These are phyloP conservation scores for Ligdia adustata DNA, from an alignment of 2,888 invertebrate genomes.

Conservation along the genomic window DNA sequence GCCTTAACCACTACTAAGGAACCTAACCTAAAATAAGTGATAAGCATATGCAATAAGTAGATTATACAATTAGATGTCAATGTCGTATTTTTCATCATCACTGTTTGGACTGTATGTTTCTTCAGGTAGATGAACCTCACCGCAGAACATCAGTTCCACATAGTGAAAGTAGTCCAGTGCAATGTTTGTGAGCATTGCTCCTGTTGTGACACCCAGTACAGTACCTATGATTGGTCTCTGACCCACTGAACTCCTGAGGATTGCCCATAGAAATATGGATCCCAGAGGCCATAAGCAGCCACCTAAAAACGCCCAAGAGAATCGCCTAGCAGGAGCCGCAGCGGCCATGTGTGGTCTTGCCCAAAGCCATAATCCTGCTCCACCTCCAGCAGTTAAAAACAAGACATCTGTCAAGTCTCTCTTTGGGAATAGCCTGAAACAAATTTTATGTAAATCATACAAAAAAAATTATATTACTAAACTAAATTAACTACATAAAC, in stretches of 20 bases:
- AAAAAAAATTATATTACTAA: too few relatives aligned
- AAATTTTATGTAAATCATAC: slow-evolving; percentile 10
- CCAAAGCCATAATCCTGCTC: slow-evolving; percentile 93
- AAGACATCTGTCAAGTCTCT: slow-evolving; percentile 92
- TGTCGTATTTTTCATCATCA: slow-evolving; percentile 82
- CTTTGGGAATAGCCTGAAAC: slow-evolving; percentile 87
- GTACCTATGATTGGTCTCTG: slow-evolving; percentile 87
- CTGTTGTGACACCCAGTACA: slow-evolving; percentile 88
- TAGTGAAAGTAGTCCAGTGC: slow-evolving; percentile 86
- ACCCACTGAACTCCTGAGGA: slow-evolving; percentile 91
- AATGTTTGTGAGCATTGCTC: slow-evolving; percentile 85
- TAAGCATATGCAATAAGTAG: slow-evolving; percentile 19
- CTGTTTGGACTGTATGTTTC: slow-evolving; percentile 76
- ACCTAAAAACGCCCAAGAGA: slow-evolving; percentile 89
- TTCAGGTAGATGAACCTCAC: slow-evolving; percentile 76
- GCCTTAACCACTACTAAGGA: slow-evolving; percentile 46
- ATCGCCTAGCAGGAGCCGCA: slow-evolving; percentile 85
- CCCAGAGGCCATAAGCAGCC: slow-evolving; percentile 94
- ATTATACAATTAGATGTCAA: slow-evolving; percentile 62
- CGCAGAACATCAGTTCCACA: slow-evolving; percentile 84
- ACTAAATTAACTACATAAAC: background rate
- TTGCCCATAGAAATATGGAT: slow-evolving; percentile 94
- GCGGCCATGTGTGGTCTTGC: slow-evolving; percentile 89
- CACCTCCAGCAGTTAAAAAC: slow-evolving; percentile 91
- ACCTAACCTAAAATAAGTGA: slow-evolving; percentile 36